Evolutionary conservation across 2,113 vertebrate genomes (phyloP).

Genomic region (Vulpes vulpes): DNA sequence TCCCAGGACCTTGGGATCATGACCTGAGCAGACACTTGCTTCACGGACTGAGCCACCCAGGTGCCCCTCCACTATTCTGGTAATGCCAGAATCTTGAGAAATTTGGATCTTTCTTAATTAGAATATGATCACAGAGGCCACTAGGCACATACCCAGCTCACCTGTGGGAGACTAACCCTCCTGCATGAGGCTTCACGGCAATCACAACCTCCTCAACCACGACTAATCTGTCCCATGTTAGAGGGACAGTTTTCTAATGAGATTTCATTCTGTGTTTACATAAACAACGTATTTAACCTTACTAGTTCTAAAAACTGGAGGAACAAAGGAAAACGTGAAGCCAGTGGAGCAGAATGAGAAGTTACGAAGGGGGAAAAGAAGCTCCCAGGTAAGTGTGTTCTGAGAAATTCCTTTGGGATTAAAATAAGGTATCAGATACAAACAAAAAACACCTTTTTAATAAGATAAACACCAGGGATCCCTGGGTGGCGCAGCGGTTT

Average conservation of each 20-base stretch:
- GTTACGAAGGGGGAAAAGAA: neutral
- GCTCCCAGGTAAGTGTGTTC: neutral
- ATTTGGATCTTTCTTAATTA: neutral
- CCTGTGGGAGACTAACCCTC: neutral
- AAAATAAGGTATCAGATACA: neutral
- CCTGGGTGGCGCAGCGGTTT: too few relatives aligned
- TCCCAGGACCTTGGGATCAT: too few relatives aligned
- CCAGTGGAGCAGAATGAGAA: neutral
- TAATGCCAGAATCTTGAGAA: neutral
- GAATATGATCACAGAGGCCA: neutral
- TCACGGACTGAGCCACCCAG: too few relatives aligned
- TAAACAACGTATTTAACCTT: neutral
- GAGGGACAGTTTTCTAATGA: neutral
- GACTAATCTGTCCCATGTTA: neutral
- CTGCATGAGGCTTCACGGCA: neutral
- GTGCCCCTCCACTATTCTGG: neutral
- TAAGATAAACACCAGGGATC: neutral
- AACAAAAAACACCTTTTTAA: neutral
- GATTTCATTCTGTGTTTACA: neutral
- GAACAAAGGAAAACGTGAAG: neutral
- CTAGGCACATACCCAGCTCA: neutral
- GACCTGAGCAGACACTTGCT: too few relatives aligned
- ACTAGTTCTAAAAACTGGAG: neutral
- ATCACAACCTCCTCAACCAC: neutral
- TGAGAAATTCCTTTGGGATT: conserved; percentile 5